Evolutionary conservation across 1,140 invertebrate genomes (phyloP).

Genomic region (Trinorchestia longiramus): DNA sequence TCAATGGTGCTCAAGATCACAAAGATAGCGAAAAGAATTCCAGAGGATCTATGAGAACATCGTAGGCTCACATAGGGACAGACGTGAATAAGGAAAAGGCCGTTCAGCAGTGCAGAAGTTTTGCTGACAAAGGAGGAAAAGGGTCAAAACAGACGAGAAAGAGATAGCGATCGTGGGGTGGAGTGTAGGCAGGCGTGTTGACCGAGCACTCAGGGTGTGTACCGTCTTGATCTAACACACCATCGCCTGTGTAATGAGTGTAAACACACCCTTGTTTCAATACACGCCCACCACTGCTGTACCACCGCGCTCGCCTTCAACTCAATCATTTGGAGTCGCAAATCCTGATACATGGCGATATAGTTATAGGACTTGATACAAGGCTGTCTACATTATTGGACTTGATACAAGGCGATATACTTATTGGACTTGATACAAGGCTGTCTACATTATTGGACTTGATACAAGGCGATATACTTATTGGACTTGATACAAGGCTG

Average conservation of each 20-base stretch:
- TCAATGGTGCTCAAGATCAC: too few species aligned
- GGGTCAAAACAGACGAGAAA: neutral
- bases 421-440: too few species aligned
- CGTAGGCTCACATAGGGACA: neutral
- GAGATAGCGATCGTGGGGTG: neutral
- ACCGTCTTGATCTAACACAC: constrained; percentile 47
- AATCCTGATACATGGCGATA: neutral
- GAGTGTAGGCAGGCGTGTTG: neutral
- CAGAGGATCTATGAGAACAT: too few species aligned
- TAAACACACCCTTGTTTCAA: constrained; percentile 25
- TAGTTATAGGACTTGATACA: too few species aligned
- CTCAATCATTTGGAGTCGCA: neutral
- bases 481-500: too few species aligned
- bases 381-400: too few species aligned
- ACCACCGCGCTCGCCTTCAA: neutral
- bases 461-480: too few species aligned
- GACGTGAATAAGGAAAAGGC: neutral
- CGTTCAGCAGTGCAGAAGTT: neutral
- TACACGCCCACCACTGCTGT: neutral
- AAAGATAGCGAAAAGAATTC: too few species aligned
- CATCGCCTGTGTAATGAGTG: constrained; percentile 40
- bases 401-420: too few species aligned
- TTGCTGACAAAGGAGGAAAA: neutral
- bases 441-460: too few species aligned
- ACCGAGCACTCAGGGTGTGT: constrained; percentile 50